Evolutionary conservation across 2,113 vertebrate species (phyloP).

Genomic region (Nansenia antarctica): DNA sequence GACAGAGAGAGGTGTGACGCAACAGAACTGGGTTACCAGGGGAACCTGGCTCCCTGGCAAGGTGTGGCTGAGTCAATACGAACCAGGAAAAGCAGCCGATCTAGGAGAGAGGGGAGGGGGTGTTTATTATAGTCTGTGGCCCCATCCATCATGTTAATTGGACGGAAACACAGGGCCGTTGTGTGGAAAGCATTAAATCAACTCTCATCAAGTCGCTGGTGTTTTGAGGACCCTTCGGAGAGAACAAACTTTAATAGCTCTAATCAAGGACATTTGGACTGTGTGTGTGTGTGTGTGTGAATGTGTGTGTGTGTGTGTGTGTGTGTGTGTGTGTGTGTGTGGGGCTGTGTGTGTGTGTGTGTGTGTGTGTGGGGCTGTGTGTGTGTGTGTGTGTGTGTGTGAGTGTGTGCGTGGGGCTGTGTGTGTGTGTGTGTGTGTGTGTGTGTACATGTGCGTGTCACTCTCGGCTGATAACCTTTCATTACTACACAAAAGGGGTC

Average conservation of each 20-base stretch:
- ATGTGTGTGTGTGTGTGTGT: not conserved
- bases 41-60: no score
- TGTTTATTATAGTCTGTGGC: constrained; percentile 47
- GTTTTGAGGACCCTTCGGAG: constrained; percentile 34
- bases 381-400: not conserved
- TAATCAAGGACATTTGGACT: constrained; percentile 28
- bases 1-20: no score
- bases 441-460: not conserved
- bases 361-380: not conserved
- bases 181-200: constrained; percentile 68
- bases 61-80: not conserved
- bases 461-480: constrained; percentile 48
- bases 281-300: constrained; percentile 4
- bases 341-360: not conserved
- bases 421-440: not conserved
- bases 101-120: constrained; percentile 15
- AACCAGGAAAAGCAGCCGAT: not conserved
- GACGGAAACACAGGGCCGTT: constrained; percentile 64
- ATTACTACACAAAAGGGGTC: constrained; percentile 37
- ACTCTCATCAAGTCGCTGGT: constrained; percentile 55
- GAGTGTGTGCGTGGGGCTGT: constrained; percentile 5
- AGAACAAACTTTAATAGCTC: constrained; percentile 62
- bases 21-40: no score
- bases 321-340: constrained; percentile 9
- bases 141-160: constrained; percentile 71